Evolutionary conservation across 2,113 vertebrate species (phyloP), one percentile per base, ranked within the genome.

Genomic region (Eonycteris spelaea): DNA sequence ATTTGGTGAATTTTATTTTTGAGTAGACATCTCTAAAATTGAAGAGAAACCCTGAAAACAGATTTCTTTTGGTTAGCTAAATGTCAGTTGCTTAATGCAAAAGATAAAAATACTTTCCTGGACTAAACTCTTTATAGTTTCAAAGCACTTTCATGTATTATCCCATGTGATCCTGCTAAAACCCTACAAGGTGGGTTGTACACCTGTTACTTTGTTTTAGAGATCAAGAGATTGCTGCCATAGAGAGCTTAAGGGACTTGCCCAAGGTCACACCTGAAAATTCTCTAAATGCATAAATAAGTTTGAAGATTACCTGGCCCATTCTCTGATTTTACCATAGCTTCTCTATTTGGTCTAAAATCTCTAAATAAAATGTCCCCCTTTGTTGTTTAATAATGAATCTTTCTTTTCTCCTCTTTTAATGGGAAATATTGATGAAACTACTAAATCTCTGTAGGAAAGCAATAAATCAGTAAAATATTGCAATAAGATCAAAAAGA

Each of bases 1-100:
- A 97, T 97, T 97, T 98, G 97, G 95, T 94, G 86, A 96, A 91
- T 98, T 96, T 96, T 98, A 95, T 96, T 97, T 98, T 96, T 97
- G 86, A 96, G 73, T 95, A 98, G 88, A 94, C 75, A 91, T 94
- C 67, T 97, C 93, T 94, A 95, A 97, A 96, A 96, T 91, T 94
- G 86, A 96, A 94, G 45, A 78, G 51, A 92, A 93, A 96, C 88
- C 9, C 73, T 28, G 8, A 74, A 96, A 97, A 51, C 92, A 88
- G 51, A 96, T 97, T 96, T 97, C 63, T 95, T 95, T 96, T 87
- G 57, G 95, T 93, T 97, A 97, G 68, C 74, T 96, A 97, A 97
- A 98, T 98, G 95, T 96, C 97, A 97, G 55, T 96, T 98, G 91
- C 93, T 95, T 97, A 92, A 97, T 97, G 77, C 96, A 86, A 97